These are phyloP conservation scores for Chlorodrepanis virens DNA, from an alignment of 2,113 vertebrate species.

Conservation along the genomic window DNA sequence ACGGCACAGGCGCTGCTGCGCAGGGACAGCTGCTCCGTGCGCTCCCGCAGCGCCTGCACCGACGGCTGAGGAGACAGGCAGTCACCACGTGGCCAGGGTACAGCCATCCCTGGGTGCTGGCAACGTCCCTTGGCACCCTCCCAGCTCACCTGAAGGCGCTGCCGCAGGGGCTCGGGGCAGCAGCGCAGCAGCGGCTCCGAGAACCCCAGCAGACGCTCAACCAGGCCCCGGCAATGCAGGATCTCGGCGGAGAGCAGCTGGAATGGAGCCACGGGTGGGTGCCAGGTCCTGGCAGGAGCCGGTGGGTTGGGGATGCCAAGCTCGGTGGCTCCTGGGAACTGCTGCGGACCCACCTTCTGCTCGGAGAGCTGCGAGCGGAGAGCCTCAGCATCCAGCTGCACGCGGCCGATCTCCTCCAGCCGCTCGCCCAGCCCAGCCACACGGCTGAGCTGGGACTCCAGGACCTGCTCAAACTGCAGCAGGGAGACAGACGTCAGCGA, in stretches of 20 bases:
- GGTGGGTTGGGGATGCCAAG: rapidly evolving
- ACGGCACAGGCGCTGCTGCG: slow-evolving; percentile 73
- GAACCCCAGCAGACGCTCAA: slow-evolving; percentile 78
- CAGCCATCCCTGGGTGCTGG: neutral
- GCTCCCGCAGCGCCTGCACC: slow-evolving; percentile 72
- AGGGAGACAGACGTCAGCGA: rapidly evolving
- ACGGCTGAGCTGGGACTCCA: slow-evolving; percentile 74
- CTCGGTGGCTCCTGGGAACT: rapidly evolving
- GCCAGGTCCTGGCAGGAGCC: neutral
- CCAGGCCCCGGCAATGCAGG: slow-evolving; percentile 82
- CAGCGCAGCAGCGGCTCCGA: slow-evolving; percentile 69
- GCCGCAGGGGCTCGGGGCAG: slow-evolving; percentile 17
- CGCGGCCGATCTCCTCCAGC: slow-evolving; percentile 70
- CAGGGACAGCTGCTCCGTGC: slow-evolving; percentile 69
- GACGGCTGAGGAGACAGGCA: slow-evolving; percentile 28
- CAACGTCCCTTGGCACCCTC: rapidly evolving
- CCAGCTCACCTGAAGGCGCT: slow-evolving; percentile 68
- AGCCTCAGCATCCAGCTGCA: slow-evolving; percentile 68
- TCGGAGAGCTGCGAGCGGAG: slow-evolving; percentile 76
- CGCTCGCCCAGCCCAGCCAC: slow-evolving; percentile 52
- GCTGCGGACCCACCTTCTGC: slow-evolving; percentile 76
- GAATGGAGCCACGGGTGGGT: neutral
- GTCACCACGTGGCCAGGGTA: rapidly evolving
- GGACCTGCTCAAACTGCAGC: slow-evolving; percentile 78
- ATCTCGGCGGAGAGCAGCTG: slow-evolving; percentile 84